A percentile compares a stretch with the other conserved stretches of the same genome.
phyloP scores from a whole-genome alignment of 2,888 invertebrate genomes.

The Allacma fusca region DNA sequence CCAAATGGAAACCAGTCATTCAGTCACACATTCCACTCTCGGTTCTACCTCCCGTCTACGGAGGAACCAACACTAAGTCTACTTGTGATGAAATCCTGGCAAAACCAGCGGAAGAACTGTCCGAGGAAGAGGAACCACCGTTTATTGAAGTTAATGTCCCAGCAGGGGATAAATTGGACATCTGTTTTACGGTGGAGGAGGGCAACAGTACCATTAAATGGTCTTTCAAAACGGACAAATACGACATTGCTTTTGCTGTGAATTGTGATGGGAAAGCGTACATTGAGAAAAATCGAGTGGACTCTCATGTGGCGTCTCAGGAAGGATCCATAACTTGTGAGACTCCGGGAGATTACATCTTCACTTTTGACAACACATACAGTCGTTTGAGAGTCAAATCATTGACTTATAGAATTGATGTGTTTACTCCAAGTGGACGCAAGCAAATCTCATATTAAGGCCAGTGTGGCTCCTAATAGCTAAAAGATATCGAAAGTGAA shows the following conservation, averaged over 20 bases:
- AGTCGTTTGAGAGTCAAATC: conserved; percentile 26
- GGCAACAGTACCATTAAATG: conserved; percentile 32
- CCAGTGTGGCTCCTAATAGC: no score
- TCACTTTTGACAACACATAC: conserved; percentile 43
- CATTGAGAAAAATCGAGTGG: conserved; percentile 37
- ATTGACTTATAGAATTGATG: conserved; percentile 31
- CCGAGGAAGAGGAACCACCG: neutral
- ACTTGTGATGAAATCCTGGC: neutral
- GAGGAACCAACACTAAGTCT: conserved; percentile 27
- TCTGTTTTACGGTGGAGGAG: conserved; percentile 26
- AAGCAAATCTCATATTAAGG: no score
- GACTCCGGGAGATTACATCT: conserved; percentile 37
- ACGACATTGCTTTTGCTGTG: conserved; percentile 41
- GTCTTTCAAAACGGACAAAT: conserved; percentile 37
- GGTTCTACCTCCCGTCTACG: conserved; percentile 19
- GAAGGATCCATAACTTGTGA: conserved; percentile 37
- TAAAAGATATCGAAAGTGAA: no score
- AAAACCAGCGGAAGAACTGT: neutral
- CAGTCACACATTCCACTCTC: conserved; percentile 1
- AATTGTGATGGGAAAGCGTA: conserved; percentile 33
- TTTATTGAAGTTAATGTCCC: conserved; percentile 33
- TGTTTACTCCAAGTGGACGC: neutral
- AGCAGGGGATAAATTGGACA: conserved; percentile 31
- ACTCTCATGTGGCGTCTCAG: conserved; percentile 33
- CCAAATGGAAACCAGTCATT: conserved; percentile 25